Evolutionary conservation across 1,140 invertebrate species (phyloP), one percentile per base, ranked within the genome.

Genomic region (Drosophila funebris): DNA sequence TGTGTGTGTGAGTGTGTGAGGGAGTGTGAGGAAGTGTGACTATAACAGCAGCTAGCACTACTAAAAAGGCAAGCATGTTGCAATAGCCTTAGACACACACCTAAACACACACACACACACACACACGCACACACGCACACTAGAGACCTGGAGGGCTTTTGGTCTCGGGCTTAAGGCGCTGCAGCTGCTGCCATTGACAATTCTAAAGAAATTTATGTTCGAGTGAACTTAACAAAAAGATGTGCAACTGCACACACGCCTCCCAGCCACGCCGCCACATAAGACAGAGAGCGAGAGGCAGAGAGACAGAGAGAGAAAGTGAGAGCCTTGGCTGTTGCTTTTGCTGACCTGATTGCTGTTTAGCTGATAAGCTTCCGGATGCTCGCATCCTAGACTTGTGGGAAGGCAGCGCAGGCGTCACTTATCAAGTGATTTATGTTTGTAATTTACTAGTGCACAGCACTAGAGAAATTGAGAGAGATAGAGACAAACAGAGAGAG

Each of bases 391-490:
- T 14, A 14, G 24, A 48, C 22, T n/a, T 13, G 16, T 4, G 41
- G 53, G 44, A 20, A 50, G 52, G 16, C 22, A 68, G 57, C 37
- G 63, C 52, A 73, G 63, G 61, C 72, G 67, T 78, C 75, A 78
- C 75, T 78, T 78, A 78, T 78, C 75, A 78, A 74, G 75, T 78
- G 75, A 78, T 78, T 78, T 78, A 78, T 78, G 71, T 66, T 64
- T 70, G 75, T 78, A 78, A 78, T 78, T 78, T 78, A 78, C 58
- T 77, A 74, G 70, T 69, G 63, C 64, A 69, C 33, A 43, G 22
- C 16, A 43, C 56, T 1, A 31, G 0, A 39, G n/a, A 7, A 7
- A 63, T 1, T 9, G 20, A 50, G 6, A 33, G 4, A 20, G 24
- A 37, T 41, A 66, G 6, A 14, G 11, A 27, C 1, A 11, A 31